Evolutionary conservation across 2,797 vertebrate genomes (phyloP), one percentile per base, ranked within the genome.

Genomic region (Kryptopterus vitreolus): DNA sequence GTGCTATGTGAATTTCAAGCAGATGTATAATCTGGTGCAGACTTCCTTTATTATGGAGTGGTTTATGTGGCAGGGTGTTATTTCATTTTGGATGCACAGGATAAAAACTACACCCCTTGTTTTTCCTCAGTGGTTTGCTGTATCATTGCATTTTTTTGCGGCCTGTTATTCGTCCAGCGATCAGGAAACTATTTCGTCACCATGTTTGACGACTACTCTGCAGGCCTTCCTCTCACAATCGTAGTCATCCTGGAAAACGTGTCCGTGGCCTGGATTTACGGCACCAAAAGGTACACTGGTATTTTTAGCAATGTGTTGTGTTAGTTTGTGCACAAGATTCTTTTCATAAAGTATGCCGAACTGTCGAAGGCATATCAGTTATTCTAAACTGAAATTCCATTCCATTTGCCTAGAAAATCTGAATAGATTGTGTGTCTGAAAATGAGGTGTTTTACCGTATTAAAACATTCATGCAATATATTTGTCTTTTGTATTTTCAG

Each of bases 201-300:
- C 88, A 99, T 99, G 97, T 99, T 99, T 88, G 97, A 99, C 0
- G 97, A 98, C 89, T 99, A 98, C 87, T 99, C 97, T 0, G 97
- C 97, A 78, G 98, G 97, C 1, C 88, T 99, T 88, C 97, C 97
- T 0, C 97, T 99, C 88, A 99, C 95, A 0, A 92, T 99, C 18
- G 97, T 99, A 69, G 97, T 99, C 82, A 95, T 99, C 89, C 92
- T 99, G 78, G 97, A 99, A 92, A 99, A 99, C 90, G 88, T 98
- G 3, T 96, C 97, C 0, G 97, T 99, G 82, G 96, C 97, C 87
- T 99, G 97, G 98, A 95, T 99, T 88, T 99, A 99, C 0, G 98
- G 98, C 85, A 98, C 96, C 7, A 96, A 99, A 88, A 98, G 96
- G 98, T 98, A 91, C 83, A n/a, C 15, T 69, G 24, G 18, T 46